Evolutionary conservation across 2,888 invertebrate species (phyloP).

Genomic region (Drosophila tanythrix): DNA sequence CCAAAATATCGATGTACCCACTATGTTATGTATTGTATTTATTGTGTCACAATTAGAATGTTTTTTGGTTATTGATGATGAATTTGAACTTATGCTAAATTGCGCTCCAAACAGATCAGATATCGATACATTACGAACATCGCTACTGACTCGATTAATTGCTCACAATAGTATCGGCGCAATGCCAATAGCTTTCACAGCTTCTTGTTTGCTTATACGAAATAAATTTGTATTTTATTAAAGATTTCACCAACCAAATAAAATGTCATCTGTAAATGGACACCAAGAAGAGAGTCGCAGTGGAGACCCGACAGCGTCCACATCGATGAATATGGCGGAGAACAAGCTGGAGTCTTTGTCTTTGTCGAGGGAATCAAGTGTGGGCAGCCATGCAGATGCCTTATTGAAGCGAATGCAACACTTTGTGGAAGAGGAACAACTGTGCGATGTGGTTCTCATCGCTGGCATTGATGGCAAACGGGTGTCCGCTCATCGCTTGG

Average conservation of each 20-base stretch:
- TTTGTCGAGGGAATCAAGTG: constrained; percentile 84
- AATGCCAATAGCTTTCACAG: not conserved
- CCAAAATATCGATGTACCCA: no score
- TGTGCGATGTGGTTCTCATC: not conserved
- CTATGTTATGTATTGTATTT: no score
- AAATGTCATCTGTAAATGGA: not conserved
- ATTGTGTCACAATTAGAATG: no score
- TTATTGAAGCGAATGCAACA: not conserved
- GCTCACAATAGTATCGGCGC: not conserved
- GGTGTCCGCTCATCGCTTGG: constrained; percentile 93
- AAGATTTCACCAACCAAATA: not conserved
- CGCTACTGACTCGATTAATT: not conserved
- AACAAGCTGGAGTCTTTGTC: constrained; percentile 86
- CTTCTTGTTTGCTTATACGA: not conserved
- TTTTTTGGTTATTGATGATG: no score
- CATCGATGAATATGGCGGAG: constrained; percentile 79
- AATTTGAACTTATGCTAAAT: no score
- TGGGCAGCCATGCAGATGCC: not conserved
- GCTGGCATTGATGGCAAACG: constrained; percentile 72
- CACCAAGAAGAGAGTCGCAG: not conserved
- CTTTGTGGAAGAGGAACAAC: not conserved
- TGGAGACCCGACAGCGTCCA: constrained; percentile 56
- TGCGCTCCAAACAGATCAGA: no score
- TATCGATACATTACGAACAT: not conserved
- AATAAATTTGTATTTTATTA: not conserved